Conservation (phyloP, 2,113 vertebrate species). For the Tenebrosternarchus preto region DNA sequence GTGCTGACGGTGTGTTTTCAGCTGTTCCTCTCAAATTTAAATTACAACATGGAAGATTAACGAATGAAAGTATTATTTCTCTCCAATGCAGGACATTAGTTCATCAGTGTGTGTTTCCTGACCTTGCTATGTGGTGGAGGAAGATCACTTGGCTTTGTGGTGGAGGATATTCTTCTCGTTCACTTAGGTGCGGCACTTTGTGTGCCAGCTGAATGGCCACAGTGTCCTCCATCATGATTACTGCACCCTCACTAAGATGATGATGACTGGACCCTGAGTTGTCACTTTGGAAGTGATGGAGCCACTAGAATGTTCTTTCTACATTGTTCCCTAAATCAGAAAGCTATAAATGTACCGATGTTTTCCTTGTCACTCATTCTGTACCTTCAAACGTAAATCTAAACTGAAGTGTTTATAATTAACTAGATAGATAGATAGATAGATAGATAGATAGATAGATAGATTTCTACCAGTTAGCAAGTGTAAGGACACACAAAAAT, state of each 20-base stretch:
- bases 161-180: slow-evolving; percentile 66
- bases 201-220: slow-evolving; percentile 81
- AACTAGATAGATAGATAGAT: no score
- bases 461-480: no score
- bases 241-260: slow-evolving; percentile 78
- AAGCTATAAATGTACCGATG: background rate
- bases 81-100: background rate
- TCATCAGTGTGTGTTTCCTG: slow-evolving; percentile 8
- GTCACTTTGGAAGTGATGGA: slow-evolving; percentile 85
- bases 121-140: slow-evolving; percentile 84
- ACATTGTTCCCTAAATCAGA: background rate
- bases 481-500: no score
- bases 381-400: no score
- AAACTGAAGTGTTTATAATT: no score
- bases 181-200: slow-evolving; percentile 81
- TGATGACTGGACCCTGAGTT: slow-evolving; percentile 83
- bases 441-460: no score
- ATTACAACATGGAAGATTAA: background rate
- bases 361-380: no score
- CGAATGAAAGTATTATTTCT: background rate
- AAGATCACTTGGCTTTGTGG: slow-evolving; percentile 81
- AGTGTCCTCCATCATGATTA: slow-evolving; percentile 81
- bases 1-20: slow-evolving; percentile 77
- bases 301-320: slow-evolving; percentile 53
- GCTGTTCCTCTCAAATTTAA: background rate